Base-by-base conservation (phyloP, 2,797 vertebrate genomes). In the Xenopus petersii region DNA sequence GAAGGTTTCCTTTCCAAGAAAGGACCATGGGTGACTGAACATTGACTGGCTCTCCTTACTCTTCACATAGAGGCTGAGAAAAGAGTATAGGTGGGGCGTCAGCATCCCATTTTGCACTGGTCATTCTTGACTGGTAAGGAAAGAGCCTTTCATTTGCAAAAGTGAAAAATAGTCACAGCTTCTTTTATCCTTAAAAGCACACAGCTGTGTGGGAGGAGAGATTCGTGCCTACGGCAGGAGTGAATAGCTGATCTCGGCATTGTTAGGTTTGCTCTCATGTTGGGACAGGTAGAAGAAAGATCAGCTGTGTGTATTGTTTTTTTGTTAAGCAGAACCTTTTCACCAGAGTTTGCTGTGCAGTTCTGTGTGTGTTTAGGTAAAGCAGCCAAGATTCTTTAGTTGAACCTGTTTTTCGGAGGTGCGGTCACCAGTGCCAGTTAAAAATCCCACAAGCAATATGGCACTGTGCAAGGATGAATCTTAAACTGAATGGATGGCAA, bases 221-320 rank as follows among this genome's bases (percentile, higher is more conserved):
- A 73, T 21, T 71, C 84, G 70, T 64, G 74, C 47, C 72, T 80
- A 60, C 71, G 79, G 73, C 81, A 0, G 68, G 42, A 42, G 59
- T 75, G 75, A 78, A 78, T 73, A 78, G 71, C 66, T 69, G 36
- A 42, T 26, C 55, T 74, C 16, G 13, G 54, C 76, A 70, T 69
- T 70, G 71, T 70, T 65, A 54, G 46, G 42, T 48, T 61, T 12
- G 13, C 47, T 70, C 70, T 82, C 86, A 0, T 84, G 84, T 87
- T 75, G 77, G 69, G 83, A 86, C 84, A 88, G 75, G 84, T 71
- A 75, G 48, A 24, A 65, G 51, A 82, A 83, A 65, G 82, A 83
- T 85, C 85, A 84, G 81, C 76, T 78, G 71, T 6, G 63, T 64
- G 65, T 64, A 77, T 75, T 84, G 85, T 86, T 85, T 81, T 81